Percentiles rank a stretch among this genome's conserved stretches.
These are phyloP conservation scores for Aphaenogaster floridana DNA, from an alignment of 1,140 invertebrate genomes.

Conservation along the genomic window DNA sequence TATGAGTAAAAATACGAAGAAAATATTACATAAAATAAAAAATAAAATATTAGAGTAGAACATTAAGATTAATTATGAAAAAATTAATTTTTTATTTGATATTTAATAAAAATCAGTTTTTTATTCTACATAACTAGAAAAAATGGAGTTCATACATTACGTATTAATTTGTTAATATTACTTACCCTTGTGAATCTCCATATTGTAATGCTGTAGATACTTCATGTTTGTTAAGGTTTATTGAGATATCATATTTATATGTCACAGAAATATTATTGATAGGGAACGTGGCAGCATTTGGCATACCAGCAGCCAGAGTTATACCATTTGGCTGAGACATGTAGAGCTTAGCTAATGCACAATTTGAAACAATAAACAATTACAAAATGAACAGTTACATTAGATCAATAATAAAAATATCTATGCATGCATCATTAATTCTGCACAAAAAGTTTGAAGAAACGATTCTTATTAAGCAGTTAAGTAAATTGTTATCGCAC, in stretches of 20 bases:
- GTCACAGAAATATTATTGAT: slow-evolving; percentile 89
- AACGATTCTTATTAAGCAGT: not conserved
- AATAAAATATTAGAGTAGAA: not conserved
- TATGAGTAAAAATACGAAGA: not conserved
- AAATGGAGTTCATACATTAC: not conserved
- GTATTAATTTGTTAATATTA: not conserved
- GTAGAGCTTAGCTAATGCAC: slow-evolving; percentile 77
- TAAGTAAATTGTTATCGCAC: not conserved
- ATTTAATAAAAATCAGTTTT: not conserved
- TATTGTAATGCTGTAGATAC: slow-evolving; percentile 90
- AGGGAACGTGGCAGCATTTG: slow-evolving; percentile 91
- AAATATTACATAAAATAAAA: slow-evolving; percentile 17
- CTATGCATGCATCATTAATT: not conserved
- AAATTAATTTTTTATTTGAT: not conserved
- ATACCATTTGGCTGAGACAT: slow-evolving; percentile 89
- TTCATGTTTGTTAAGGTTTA: slow-evolving; percentile 87
- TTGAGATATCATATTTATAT: slow-evolving; percentile 87
- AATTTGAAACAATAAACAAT: not conserved
- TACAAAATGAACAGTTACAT: not conserved
- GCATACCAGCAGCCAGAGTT: slow-evolving; percentile 92
- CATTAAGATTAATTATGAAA: not conserved
- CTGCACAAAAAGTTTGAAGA: not conserved
- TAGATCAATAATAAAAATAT: not conserved
- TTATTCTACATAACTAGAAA: not conserved
- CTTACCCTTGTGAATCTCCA: slow-evolving; percentile 90